A percentile compares a stretch with the other conserved stretches of the same genome.
Evolutionary conservation across 2,797 vertebrate genomes (phyloP).

Genomic region (Spinibarbus caldwelli): DNA sequence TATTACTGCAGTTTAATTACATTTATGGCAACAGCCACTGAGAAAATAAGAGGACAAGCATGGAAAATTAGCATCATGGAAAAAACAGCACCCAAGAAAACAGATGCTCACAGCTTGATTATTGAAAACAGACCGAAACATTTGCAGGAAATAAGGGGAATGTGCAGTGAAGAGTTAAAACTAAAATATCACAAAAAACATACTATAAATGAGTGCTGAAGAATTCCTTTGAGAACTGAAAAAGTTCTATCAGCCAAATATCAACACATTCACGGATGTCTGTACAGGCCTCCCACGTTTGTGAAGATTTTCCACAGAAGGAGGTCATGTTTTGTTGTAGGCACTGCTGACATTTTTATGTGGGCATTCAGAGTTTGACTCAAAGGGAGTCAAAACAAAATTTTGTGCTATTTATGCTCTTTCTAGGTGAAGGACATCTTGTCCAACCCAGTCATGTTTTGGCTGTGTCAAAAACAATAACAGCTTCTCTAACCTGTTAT

Average conservation of each 20-base stretch:
- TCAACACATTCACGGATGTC: background rate
- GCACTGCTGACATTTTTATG: background rate
- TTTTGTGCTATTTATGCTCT: background rate
- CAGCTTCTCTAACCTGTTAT: background rate
- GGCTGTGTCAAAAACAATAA: constrained; percentile 20
- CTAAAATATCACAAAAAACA: background rate
- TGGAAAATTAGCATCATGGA: constrained; percentile 75
- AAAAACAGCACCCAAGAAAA: constrained; percentile 62
- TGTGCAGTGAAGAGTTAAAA: background rate
- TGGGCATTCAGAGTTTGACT: constrained; percentile 8
- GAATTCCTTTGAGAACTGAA: background rate
- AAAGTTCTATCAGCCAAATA: background rate
- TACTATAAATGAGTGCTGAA: background rate
- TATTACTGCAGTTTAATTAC: constrained; percentile 2
- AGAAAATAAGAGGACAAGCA: constrained; percentile 57
- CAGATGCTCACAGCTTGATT: constrained; percentile 4
- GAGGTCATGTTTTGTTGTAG: constrained; percentile 12
- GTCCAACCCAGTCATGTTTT: constrained; percentile 14
- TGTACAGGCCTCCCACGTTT: background rate
- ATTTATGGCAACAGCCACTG: constrained; percentile 38
- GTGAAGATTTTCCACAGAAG: background rate
- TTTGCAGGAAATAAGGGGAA: constrained; percentile 8
- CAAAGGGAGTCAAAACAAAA: constrained; percentile 22
- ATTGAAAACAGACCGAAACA: constrained; percentile 38
- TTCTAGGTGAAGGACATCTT: constrained; percentile 29